These are phyloP conservation scores for Trachemys scripta DNA, from an alignment of 2,113 vertebrate genomes.

Conservation along the genomic window DNA sequence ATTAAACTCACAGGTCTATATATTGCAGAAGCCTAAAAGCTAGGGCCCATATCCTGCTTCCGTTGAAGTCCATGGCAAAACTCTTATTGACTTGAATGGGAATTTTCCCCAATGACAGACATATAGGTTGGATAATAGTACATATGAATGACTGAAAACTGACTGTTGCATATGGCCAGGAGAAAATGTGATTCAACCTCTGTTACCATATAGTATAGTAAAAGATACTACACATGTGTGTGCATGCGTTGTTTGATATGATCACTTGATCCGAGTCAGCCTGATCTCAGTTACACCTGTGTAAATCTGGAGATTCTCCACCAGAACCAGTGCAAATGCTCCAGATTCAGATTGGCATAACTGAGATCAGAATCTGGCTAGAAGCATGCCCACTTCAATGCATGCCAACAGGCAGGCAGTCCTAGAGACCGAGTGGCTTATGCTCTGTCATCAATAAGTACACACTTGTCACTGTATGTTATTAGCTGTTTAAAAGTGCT, in stretches of 20 bases:
- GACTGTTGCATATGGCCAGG: not conserved
- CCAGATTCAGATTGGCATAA: not conserved
- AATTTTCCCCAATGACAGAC: not conserved
- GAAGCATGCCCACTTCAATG: fast-evolving
- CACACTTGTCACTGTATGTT: fast-evolving
- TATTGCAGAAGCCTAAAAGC: not conserved
- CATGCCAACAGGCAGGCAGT: fast-evolving
- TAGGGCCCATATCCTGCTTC: not conserved
- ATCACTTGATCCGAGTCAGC: not conserved
- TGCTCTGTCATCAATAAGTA: not conserved
- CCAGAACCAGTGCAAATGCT: not conserved
- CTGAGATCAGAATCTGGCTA: not conserved
- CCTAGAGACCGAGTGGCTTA: fast-evolving
- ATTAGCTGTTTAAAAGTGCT: not conserved
- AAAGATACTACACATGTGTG: not conserved
- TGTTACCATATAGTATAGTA: not conserved
- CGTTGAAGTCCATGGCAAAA: not conserved
- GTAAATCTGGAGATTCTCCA: not conserved
- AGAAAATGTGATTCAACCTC: not conserved
- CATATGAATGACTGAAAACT: not conserved
- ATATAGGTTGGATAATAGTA: not conserved
- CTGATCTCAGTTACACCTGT: not conserved
- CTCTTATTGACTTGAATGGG: not conserved
- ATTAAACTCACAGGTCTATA: not conserved
- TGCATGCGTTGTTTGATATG: not conserved